Percentiles rank a stretch among this genome's conserved stretches.
phyloP scores from a whole-genome alignment of 2,797 vertebrate species.

The Hirundo rustica region DNA sequence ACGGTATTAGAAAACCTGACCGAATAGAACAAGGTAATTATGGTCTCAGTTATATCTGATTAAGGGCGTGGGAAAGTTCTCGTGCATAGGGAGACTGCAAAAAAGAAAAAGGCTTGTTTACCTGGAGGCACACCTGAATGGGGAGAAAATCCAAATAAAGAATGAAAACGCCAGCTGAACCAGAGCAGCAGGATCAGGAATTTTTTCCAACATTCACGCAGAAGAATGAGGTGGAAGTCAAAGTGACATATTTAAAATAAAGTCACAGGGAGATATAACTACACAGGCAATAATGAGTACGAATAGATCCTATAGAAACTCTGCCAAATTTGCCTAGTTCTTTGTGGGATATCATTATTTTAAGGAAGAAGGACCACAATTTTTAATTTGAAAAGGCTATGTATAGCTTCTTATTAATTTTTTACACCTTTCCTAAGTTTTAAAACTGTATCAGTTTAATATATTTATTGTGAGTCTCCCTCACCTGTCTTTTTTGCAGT shows the following conservation, averaged over 20 bases:
- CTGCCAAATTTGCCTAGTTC: neutral
- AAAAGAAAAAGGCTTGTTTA: neutral
- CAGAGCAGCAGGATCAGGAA: neutral
- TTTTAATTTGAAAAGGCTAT: neutral
- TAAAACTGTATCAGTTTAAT: neutral
- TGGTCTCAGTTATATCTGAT: neutral
- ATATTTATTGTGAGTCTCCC: neutral
- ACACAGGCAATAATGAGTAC: neutral
- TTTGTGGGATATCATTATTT: neutral
- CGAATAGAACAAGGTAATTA: neutral
- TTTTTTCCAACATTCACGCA: neutral
- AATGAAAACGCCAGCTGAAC: neutral
- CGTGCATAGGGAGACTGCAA: neutral
- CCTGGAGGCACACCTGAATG: neutral
- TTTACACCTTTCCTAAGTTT: neutral
- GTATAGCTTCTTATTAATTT: neutral
- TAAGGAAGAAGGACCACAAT: neutral
- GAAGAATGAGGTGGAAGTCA: neutral
- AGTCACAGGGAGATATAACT: neutral
- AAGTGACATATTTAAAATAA: neutral
- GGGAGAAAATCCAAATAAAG: neutral
- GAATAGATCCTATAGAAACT: neutral
- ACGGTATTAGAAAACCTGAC: neutral
- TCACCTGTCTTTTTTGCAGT: neutral
- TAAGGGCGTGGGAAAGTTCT: conserved; percentile 15